Evolutionary conservation across 2,888 invertebrate species (phyloP).

Genomic region (Watsonalla binaria): DNA sequence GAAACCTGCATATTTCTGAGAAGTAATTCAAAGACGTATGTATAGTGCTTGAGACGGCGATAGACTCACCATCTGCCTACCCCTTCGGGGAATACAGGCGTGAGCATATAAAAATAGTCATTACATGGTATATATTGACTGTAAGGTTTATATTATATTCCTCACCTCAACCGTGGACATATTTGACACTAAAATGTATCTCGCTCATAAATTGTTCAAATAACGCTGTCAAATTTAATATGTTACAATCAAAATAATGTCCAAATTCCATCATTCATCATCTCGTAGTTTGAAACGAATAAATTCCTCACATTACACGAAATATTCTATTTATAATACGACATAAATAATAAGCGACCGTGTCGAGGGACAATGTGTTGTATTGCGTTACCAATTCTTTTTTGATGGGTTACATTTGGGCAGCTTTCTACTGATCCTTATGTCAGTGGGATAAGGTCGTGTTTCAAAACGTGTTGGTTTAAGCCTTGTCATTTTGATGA

Average conservation of each 20-base stretch:
- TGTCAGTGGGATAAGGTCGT: conserved; percentile 1
- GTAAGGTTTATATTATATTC: too few relatives aligned
- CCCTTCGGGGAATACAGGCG: too few relatives aligned
- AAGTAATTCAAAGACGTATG: too few relatives aligned
- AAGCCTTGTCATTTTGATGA: conserved; percentile 32
- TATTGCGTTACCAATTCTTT: conserved; percentile 52
- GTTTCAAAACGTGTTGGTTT: neutral
- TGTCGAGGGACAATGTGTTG: conserved; percentile 51
- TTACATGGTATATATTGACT: too few relatives aligned
- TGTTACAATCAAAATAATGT: neutral
- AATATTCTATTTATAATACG: conserved; percentile 12
- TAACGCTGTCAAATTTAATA: neutral
- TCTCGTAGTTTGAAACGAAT: neutral
- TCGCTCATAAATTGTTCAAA: neutral
- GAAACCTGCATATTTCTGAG: too few relatives aligned
- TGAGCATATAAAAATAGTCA: too few relatives aligned
- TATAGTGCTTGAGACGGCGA: too few relatives aligned
- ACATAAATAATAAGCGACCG: conserved; percentile 24
- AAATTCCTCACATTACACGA: neutral
- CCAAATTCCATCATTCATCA: neutral
- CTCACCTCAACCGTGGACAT: too few relatives aligned
- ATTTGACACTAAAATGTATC: neutral
- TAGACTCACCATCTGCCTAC: too few relatives aligned
- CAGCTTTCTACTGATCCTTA: conserved; percentile 6
- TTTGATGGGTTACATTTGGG: conserved; percentile 58